These are phyloP conservation scores for Criorhina ranunculi DNA, from an alignment of 2,888 invertebrate genomes.

Conservation along the genomic window DNA sequence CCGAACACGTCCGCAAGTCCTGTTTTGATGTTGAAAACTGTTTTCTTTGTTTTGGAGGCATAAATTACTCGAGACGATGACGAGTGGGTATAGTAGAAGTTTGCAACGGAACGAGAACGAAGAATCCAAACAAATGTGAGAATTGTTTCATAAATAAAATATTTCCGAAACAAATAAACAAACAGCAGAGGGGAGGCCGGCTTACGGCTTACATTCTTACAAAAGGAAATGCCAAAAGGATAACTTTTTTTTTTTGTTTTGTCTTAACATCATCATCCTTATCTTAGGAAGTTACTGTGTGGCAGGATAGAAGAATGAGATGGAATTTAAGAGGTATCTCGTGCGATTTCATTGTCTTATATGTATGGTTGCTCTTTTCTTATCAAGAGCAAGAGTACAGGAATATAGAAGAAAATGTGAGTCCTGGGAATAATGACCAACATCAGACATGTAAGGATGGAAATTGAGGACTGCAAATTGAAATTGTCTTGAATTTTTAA, in stretches of 20 bases:
- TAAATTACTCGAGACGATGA: constrained; percentile 68
- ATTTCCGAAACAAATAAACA: constrained; percentile 71
- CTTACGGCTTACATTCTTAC: neutral
- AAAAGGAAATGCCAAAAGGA: constrained; percentile 52
- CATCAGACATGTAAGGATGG: constrained; percentile 50
- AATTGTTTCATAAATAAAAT: constrained; percentile 76
- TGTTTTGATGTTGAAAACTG: constrained; percentile 9
- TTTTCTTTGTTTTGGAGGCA: constrained; percentile 52
- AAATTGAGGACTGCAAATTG: constrained; percentile 44
- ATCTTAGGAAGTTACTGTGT: constrained; percentile 4
- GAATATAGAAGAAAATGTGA: constrained; percentile 47
- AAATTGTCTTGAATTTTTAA: constrained; percentile 52
- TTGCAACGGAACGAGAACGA: constrained; percentile 16
- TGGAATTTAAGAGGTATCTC: constrained; percentile 13
- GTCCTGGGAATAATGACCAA: constrained; percentile 66
- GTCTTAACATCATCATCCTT: constrained; percentile 61
- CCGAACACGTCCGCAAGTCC: constrained; percentile 47
- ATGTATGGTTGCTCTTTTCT: constrained; percentile 36
- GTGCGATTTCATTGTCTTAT: constrained; percentile 49
- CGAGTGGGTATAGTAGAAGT: neutral
- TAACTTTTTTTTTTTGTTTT: constrained; percentile 31
- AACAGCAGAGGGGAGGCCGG: neutral
- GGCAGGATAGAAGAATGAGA: neutral
- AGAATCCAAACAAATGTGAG: constrained; percentile 67
- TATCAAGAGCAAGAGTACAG: constrained; percentile 4